A percentile compares a stretch with the other conserved stretches of the same genome.
Evolutionary conservation across 2,797 vertebrate genomes (phyloP).

Genomic region (Sphaeramia orbicularis): DNA sequence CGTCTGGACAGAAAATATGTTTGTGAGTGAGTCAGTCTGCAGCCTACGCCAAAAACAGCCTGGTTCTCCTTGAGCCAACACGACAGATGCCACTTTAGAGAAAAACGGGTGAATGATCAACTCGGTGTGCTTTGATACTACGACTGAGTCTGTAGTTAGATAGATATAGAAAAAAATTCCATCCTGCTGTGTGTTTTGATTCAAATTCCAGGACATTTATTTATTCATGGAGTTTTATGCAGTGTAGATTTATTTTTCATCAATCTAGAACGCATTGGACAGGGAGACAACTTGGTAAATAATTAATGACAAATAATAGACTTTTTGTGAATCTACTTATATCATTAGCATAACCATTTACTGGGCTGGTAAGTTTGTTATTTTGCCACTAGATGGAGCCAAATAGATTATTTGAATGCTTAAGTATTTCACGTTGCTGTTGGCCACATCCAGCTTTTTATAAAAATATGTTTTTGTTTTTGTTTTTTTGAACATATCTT

Average conservation of each 20-base stretch:
- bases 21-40: conserved; percentile 24
- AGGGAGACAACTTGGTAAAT: background rate
- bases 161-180: conserved; percentile 1
- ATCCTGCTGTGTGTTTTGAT: background rate
- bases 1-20: conserved; percentile 41
- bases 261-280: background rate
- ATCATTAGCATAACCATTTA: background rate
- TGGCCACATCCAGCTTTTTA: no score
- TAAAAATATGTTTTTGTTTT: no score
- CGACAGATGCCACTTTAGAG: conserved; percentile 7
- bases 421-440: no score
- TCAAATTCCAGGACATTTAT: background rate
- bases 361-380: background rate
- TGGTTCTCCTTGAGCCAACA: background rate
- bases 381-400: conserved; percentile 75
- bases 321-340: background rate
- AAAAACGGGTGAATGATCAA: background rate
- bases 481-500: no score
- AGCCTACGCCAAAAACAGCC: background rate
- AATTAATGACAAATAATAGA: background rate
- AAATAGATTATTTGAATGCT: background rate
- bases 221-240: conserved; percentile 1
- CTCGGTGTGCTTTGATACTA: background rate
- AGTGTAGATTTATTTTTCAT: conserved; percentile 4
- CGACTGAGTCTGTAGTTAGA: background rate